phyloP scores from a whole-genome alignment of 2,797 vertebrate genomes.

The Leuciscus waleckii region DNA sequence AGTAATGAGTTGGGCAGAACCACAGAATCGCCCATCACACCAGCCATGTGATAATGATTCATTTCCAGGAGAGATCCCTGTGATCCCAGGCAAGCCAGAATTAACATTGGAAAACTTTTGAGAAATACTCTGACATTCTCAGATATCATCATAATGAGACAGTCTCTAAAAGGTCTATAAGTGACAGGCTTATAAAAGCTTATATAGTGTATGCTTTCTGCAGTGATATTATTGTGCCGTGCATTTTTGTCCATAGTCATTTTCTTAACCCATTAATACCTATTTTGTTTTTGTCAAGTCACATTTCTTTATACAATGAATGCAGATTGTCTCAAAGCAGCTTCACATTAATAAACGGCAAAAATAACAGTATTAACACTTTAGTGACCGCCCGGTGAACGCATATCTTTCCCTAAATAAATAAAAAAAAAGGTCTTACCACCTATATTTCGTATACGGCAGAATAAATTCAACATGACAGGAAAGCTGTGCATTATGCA shows the following conservation, averaged over 20 bases:
- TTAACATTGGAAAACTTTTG: conserved; percentile 4
- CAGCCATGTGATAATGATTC: conserved; percentile 70
- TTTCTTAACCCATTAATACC: not conserved
- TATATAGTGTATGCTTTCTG: not conserved
- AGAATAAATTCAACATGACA: not conserved
- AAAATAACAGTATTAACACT: not conserved
- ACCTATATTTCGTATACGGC: not conserved
- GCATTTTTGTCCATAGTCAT: not conserved
- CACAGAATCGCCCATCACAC: conserved; percentile 54
- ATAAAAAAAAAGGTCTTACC: not conserved
- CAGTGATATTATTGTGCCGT: not conserved
- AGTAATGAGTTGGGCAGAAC: conserved; percentile 58
- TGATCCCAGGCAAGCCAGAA: conserved; percentile 21
- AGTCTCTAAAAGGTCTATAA: not conserved
- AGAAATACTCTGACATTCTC: conserved; percentile 1
- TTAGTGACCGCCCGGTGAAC: not conserved
- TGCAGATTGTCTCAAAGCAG: not conserved
- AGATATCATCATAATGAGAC: not conserved
- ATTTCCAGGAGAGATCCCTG: conserved; percentile 46
- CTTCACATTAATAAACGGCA: no score
- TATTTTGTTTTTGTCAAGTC: not conserved
- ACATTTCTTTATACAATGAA: not conserved
- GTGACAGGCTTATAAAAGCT: not conserved
- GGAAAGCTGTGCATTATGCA: not conserved
- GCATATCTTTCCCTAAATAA: no score